Conservation (phyloP, 1,140 invertebrate genomes). For the Drosophila ohnishii region DNA sequence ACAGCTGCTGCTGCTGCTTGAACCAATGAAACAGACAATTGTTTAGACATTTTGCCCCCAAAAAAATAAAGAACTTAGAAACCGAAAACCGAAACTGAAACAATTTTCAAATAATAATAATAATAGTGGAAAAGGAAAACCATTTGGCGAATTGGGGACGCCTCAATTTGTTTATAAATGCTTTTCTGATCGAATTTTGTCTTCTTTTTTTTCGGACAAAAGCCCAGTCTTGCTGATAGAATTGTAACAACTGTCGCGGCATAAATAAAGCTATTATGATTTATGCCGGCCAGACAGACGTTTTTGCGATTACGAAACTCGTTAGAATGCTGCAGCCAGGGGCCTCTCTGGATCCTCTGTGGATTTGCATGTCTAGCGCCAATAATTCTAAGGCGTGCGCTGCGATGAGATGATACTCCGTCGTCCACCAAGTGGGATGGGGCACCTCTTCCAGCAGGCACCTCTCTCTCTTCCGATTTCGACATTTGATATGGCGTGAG, state of each 20-base stretch:
- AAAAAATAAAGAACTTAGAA: not conserved
- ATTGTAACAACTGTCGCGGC: conserved; percentile 80
- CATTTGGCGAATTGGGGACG: conserved; percentile 62
- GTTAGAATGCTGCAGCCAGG: conserved; percentile 43
- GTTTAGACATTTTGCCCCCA: conserved; percentile 53
- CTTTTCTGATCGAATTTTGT: conserved; percentile 23
- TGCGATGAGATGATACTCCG: conserved; percentile 56
- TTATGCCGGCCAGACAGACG: conserved; percentile 57
- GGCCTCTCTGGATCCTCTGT: conserved; percentile 22
- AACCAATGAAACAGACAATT: conserved; percentile 50
- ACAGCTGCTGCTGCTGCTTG: conserved; percentile 56
- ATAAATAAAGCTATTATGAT: conserved; percentile 80
- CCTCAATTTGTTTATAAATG: conserved; percentile 68
- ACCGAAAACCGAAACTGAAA: conserved; percentile 35
- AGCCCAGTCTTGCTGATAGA: conserved; percentile 60
- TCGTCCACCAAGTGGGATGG: conserved; percentile 41
- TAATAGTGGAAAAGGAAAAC: conserved; percentile 32
- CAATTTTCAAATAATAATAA: conserved; percentile 59
- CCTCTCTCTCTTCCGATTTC: conserved; percentile 50
- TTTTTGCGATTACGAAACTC: conserved; percentile 70
- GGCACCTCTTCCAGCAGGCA: conserved; percentile 8
- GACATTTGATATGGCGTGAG: conserved; percentile 74
- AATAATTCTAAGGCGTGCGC: conserved; percentile 78
- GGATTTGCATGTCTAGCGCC: conserved; percentile 80
- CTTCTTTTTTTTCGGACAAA: conserved; percentile 32